Base-by-base conservation (phyloP, 2,113 vertebrate species). In the Catagonus wagneri region DNA sequence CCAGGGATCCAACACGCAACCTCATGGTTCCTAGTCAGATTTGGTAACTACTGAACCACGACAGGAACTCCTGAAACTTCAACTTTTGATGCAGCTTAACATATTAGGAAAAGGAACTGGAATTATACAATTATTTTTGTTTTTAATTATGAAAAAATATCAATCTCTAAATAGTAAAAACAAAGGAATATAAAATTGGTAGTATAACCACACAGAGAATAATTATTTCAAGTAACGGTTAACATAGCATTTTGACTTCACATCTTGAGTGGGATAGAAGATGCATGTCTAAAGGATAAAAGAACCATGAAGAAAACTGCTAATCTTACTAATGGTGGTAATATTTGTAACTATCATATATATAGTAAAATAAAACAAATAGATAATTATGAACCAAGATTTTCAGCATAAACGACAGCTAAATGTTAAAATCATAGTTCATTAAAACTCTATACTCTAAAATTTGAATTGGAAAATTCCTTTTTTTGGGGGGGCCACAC, bases 401-500 rank as follows among this genome's bases (percentile, higher is more conserved):
- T 68, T 39, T 32, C 63, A 80, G 19, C 34, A 58, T 80, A 90
- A 68, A 66, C 39, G 74, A 88, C 20, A 75, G 69, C 32, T 39
- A 36, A 69, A 80, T 25, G 27, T 69, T 69, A 90, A 90, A 80
- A 80, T 44, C 34, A 23, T 44, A 58, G 34, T 44, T 80, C 63
- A 25, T 19, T 69, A 90, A 80, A 80, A 68, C 34, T 58, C 25
- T 69, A 44, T 44, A 25, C 52, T 58, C 27, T 36, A 58, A 80
- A 80, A n/a, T 88, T 75, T 50, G 56, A 88, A 50, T 75, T 88
- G 85, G 85, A 88, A 61, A 50, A 69, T 80, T 80, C 76, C 44
- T 44, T 44, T 44, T 44, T 44, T 44, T 44, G 44, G 4, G 4
- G 44, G 44, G 44, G 44, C 8, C 8, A 8, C 44, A 44, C 44